Evolutionary conservation across 2,113 vertebrate species (phyloP).

Genomic region (Acanthochromis polyacanthus): DNA sequence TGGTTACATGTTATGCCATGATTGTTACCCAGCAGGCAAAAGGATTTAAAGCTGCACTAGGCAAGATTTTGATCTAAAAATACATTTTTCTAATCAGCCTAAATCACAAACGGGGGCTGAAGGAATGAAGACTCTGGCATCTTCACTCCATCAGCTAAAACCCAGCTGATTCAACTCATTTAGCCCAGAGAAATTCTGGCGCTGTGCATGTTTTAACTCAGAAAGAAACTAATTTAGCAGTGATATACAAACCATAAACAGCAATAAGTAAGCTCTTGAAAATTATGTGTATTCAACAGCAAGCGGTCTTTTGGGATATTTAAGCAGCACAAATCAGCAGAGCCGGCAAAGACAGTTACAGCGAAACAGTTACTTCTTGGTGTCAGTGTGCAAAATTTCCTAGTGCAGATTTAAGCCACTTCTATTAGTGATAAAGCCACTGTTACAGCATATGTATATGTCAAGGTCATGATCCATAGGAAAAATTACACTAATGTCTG

Average conservation of each 20-base stretch:
- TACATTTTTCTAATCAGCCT: slow-evolving; percentile 57
- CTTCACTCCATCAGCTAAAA: slow-evolving; percentile 17
- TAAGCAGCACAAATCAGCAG: background rate
- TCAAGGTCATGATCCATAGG: slow-evolving; percentile 49
- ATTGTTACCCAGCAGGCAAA: slow-evolving; percentile 42
- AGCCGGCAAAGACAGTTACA: no score
- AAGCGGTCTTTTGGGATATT: background rate
- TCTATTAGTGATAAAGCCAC: slow-evolving; percentile 25
- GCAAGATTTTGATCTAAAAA: slow-evolving; percentile 63
- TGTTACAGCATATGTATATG: slow-evolving; percentile 10
- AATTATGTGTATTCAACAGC: background rate
- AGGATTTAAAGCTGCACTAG: slow-evolving; percentile 57
- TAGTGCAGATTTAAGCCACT: slow-evolving; percentile 34
- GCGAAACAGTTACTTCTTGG: background rate
- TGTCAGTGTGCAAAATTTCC: background rate
- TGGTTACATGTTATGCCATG: slow-evolving; percentile 28
- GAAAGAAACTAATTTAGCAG: background rate
- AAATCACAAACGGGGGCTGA: slow-evolving; percentile 43
- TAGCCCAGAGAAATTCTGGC: background rate
- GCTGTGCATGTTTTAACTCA: background rate
- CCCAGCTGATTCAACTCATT: background rate
- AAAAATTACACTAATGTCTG: background rate
- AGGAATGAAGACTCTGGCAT: slow-evolving; percentile 9
- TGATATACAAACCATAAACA: slow-evolving; percentile 9
- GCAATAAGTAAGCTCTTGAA: background rate